phyloP scores from a whole-genome alignment of 2,888 invertebrate species.

The Leptopterna dolabrata region DNA sequence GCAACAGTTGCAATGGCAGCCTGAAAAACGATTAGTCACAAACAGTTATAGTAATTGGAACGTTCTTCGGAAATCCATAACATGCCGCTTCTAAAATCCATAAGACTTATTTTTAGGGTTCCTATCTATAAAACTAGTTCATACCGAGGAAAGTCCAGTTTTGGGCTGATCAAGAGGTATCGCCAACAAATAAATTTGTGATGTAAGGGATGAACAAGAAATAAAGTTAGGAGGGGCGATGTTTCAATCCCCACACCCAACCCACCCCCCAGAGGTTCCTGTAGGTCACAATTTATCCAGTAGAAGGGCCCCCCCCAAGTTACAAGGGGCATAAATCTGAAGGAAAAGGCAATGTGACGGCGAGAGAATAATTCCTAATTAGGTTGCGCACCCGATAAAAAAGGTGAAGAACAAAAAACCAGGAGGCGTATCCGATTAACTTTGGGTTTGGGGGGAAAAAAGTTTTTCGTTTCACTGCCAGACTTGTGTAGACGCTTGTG shows the following conservation, averaged over 20 bases:
- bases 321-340: constrained; percentile 37
- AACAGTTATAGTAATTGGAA: no score
- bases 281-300: constrained; percentile 31
- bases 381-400: constrained; percentile 12
- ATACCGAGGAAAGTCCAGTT: no score
- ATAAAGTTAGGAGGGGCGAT: constrained; percentile 10
- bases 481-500: not conserved
- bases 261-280: no score
- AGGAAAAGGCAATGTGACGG: not conserved
- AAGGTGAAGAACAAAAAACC: constrained; percentile 20
- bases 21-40: no score
- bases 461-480: not conserved
- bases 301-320: not conserved
- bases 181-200: not conserved
- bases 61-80: no score
- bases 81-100: no score
- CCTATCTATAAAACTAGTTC: no score
- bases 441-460: not conserved
- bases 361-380: constrained; percentile 43
- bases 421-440: constrained; percentile 30
- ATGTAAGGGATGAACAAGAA: constrained; percentile 9
- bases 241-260: not conserved
- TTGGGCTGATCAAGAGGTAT: not conserved
- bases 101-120: no score
- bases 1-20: no score